phyloP scores from a whole-genome alignment of 1,140 invertebrate genomes.

The Danaus plexippus region DNA sequence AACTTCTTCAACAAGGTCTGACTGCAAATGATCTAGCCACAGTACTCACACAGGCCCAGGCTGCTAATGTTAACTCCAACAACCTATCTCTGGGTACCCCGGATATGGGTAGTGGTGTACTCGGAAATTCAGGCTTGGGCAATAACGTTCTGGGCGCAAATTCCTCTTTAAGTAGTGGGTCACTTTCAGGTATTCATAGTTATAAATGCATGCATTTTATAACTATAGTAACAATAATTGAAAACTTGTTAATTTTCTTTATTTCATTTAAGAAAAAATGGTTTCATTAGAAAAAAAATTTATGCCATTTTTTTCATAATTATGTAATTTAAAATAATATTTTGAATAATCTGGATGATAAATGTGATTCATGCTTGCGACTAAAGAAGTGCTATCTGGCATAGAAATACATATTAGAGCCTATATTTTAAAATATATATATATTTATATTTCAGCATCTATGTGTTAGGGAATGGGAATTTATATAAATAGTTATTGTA shows the following conservation, averaged over 20 bases:
- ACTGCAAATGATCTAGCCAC: slow-evolving; percentile 59
- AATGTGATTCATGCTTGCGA: too few relatives aligned
- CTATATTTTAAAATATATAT: too few relatives aligned
- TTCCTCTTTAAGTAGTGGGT: slow-evolving; percentile 42
- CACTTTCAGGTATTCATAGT: slow-evolving; percentile 42
- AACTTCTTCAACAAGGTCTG: slow-evolving; percentile 67
- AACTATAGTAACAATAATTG: too few relatives aligned
- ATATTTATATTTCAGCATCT: too few relatives aligned
- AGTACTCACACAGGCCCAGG: slow-evolving; percentile 46
- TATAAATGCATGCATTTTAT: background rate
- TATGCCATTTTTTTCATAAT: too few relatives aligned
- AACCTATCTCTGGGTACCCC: slow-evolving; percentile 30
- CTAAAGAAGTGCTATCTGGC: too few relatives aligned
- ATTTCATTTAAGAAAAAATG: too few relatives aligned
- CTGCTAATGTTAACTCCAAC: slow-evolving; percentile 36
- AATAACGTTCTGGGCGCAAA: slow-evolving; percentile 42
- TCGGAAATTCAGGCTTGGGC: slow-evolving; percentile 33
- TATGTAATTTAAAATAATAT: too few relatives aligned
- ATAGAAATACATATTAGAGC: too few relatives aligned
- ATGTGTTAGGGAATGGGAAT: background rate
- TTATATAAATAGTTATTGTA: background rate
- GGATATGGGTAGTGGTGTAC: slow-evolving; percentile 33
- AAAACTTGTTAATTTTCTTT: too few relatives aligned
- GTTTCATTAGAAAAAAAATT: too few relatives aligned
- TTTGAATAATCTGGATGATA: too few relatives aligned